Conservation (phyloP, 2,797 vertebrate genomes). For the Bufotes viridis region DNA sequence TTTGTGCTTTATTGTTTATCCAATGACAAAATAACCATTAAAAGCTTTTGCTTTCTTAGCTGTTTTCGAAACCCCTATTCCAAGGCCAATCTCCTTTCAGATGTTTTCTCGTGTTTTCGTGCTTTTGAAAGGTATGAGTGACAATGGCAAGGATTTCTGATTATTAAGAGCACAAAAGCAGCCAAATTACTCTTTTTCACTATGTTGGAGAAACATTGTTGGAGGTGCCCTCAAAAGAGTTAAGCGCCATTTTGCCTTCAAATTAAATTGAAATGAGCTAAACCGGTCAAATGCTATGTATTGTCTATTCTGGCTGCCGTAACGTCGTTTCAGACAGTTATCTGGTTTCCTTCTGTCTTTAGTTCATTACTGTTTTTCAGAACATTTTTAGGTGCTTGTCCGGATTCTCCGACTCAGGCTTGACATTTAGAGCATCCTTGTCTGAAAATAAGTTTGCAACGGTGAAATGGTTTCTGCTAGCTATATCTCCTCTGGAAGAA, state of each 20-base stretch:
- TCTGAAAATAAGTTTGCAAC: constrained; percentile 58
- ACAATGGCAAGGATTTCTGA: constrained; percentile 46
- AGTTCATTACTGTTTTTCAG: constrained; percentile 47
- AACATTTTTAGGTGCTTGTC: constrained; percentile 38
- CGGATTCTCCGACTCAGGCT: constrained; percentile 18
- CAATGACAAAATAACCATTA: constrained; percentile 58
- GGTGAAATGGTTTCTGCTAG: constrained; percentile 60
- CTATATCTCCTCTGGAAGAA: constrained; percentile 66
- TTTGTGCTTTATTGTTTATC: constrained; percentile 54
- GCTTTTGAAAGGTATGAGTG: constrained; percentile 45
- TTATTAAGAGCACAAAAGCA: constrained; percentile 48
- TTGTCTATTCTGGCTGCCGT: constrained; percentile 9
- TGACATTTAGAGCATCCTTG: constrained; percentile 55
- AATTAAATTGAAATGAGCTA: constrained; percentile 44
- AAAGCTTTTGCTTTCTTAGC: constrained; percentile 54
- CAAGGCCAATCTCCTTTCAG: constrained; percentile 57
- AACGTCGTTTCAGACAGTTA: constrained; percentile 21
- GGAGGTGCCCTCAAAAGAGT: constrained; percentile 27
- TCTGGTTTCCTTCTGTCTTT: constrained; percentile 52
- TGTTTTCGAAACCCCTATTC: constrained; percentile 49
- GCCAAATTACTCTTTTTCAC: constrained; percentile 39
- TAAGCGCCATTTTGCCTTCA: constrained; percentile 43
- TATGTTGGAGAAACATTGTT: not conserved
- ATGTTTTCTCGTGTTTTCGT: constrained; percentile 37
- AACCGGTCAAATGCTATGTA: not conserved